Conservation (phyloP, 2,888 invertebrate species). For the Phengaris arion region DNA sequence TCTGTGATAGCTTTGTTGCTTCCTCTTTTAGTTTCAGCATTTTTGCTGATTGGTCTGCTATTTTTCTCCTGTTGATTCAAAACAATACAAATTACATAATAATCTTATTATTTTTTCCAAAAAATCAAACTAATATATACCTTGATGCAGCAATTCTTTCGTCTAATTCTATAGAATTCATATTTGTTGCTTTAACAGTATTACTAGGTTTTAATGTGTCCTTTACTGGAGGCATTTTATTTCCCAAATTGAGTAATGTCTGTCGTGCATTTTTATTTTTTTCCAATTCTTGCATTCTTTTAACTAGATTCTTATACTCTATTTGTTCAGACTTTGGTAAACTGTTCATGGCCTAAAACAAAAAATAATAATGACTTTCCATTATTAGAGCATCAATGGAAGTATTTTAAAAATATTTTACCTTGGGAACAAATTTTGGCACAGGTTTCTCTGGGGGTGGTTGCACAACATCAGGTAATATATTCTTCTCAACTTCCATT, state of each 20-base stretch:
- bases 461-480: slow-evolving; percentile 56
- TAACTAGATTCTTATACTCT: slow-evolving; percentile 71
- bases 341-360: slow-evolving; percentile 57
- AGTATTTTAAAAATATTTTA: slow-evolving; percentile 38
- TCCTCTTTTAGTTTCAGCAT: slow-evolving; percentile 69
- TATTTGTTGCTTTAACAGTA: slow-evolving; percentile 43
- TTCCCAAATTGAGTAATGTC: slow-evolving; percentile 47
- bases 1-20: slow-evolving; percentile 56
- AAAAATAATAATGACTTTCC: slow-evolving; percentile 5
- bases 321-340: slow-evolving; percentile 73
- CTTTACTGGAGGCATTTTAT: slow-evolving; percentile 44
- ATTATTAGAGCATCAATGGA: background rate
- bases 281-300: slow-evolving; percentile 73
- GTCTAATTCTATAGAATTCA: slow-evolving; percentile 50
- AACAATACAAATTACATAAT: slow-evolving; percentile 3
- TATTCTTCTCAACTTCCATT: slow-evolving; percentile 63
- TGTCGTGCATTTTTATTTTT: slow-evolving; percentile 70
- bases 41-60: slow-evolving; percentile 68
- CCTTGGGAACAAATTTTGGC: slow-evolving; percentile 70
- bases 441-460: slow-evolving; percentile 51
- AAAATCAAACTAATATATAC: slow-evolving; percentile 44
- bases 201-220: slow-evolving; percentile 65
- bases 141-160: slow-evolving; percentile 66
- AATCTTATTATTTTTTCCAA: background rate
- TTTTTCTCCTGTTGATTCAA: slow-evolving; percentile 60